Evolutionary conservation across 2,888 invertebrate species (phyloP).

Genomic region (Nudaria mundana): DNA sequence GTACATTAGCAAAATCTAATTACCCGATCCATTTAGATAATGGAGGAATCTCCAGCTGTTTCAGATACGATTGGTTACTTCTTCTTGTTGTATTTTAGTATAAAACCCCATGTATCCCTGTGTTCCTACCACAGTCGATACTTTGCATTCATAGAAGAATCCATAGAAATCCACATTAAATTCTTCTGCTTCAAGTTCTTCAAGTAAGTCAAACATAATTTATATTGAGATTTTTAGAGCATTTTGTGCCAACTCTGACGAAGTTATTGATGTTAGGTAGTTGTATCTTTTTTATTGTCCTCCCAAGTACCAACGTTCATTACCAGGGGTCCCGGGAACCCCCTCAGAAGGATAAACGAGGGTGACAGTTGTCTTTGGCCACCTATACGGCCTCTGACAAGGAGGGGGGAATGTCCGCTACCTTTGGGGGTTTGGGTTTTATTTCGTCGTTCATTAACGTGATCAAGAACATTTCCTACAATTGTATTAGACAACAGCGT

Average conservation of each 20-base stretch:
- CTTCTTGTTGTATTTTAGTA: slow-evolving; percentile 42
- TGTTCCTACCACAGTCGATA: slow-evolving; percentile 43
- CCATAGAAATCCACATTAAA: slow-evolving; percentile 24
- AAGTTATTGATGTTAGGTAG: too few species aligned
- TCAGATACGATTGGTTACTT: slow-evolving; percentile 50
- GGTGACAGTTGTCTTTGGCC: too few species aligned
- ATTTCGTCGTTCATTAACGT: too few species aligned
- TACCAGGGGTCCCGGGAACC: too few species aligned
- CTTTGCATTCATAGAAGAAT: slow-evolving; percentile 24
- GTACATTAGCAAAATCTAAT: slow-evolving; percentile 32
- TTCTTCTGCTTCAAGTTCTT: slow-evolving; percentile 22
- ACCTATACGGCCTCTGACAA: too few species aligned
- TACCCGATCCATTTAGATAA: slow-evolving; percentile 46
- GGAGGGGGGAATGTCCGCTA: too few species aligned
- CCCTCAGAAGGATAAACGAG: too few species aligned
- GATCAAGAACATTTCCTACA: too few species aligned
- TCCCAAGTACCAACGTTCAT: too few species aligned
- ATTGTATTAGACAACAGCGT: too few species aligned
- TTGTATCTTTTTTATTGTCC: too few species aligned
- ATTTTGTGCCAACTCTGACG: neutral
- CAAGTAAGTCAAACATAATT: slow-evolving; percentile 46
- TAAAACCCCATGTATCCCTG: slow-evolving; percentile 43
- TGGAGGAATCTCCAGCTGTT: slow-evolving; percentile 47
- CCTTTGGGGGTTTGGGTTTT: too few species aligned
- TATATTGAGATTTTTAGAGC: neutral